Base-by-base conservation (phyloP, 2,113 vertebrate genomes). In the Casuarius casuarius region DNA sequence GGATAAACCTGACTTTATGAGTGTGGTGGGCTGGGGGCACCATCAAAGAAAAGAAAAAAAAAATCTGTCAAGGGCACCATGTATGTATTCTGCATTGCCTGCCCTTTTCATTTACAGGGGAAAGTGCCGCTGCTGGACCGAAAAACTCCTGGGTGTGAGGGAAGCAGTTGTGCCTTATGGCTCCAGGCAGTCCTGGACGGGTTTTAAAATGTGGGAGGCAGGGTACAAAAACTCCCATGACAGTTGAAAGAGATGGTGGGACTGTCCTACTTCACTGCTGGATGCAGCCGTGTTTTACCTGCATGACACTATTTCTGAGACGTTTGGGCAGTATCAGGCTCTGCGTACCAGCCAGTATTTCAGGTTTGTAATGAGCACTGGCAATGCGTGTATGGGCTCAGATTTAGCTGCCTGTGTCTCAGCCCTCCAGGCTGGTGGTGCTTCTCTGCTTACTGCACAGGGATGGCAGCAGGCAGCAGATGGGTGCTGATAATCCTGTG, bases 341-440 rank as follows among this genome's bases (percentile, higher is more conserved):
- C 48, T 7, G 2, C 2, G 15, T 16, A 38, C 51, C 12, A 46
- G 15, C 44, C 0, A 0, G 8, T 40, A 26, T 16, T 44, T 31
- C 26, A 17, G 26, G 21, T 46, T 22, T 46, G 52, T 44, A 51
- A 21, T 5, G 26, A 38, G 17, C 52, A 7, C 28, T 5, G 17
- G 44, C 4, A 18, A 9, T 13, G 11, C 65, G 40, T 42, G 5
- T 31, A 25, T 16, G 29, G 21, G 10, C 56, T n/a, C 23, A 29
- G 63, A 11, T 2, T 68, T 52, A 29, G 54, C 31, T 35, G 3
- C 5, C 29, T 16, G 19, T 44, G 31, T 46, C 33, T 51, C 56
- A 72, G 28, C 44, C 44, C 46, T 20, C 35, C 18, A 31, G 20
- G 66, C 26, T 48, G 48, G 48, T 5, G 12, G 35, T 26, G 46